Conservation (phyloP, 2,113 vertebrate genomes). For the Cephalopterus ornatus region DNA sequence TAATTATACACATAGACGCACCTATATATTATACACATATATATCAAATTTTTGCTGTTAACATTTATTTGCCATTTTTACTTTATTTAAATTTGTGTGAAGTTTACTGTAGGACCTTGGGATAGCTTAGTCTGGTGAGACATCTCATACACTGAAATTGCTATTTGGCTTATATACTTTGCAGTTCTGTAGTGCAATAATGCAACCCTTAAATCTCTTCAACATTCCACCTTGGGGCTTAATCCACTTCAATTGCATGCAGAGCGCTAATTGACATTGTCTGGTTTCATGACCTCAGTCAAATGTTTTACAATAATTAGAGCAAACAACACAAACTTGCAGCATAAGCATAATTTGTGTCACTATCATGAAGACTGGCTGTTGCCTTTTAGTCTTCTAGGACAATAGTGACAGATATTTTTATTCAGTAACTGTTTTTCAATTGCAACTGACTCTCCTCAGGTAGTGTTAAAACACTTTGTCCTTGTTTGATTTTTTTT, state of each 20-base stretch:
- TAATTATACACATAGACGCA: not conserved
- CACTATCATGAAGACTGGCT: not conserved
- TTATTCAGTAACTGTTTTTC: not conserved
- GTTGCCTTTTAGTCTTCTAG: not conserved
- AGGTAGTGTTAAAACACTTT: not conserved
- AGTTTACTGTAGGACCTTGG: not conserved
- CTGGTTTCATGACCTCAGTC: not conserved
- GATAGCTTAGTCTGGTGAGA: not conserved
- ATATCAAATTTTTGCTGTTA: not conserved
- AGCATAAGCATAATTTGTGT: not conserved
- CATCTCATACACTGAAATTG: not conserved
- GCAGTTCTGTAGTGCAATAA: not conserved
- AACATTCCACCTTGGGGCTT: not conserved
- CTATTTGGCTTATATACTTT: not conserved
- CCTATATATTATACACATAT: not conserved
- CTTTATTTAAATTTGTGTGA: not conserved
- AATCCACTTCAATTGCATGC: not conserved
- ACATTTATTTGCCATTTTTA: not conserved
- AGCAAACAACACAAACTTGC: not conserved
- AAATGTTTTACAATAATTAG: constrained; percentile 21
- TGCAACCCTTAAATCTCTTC: not conserved
- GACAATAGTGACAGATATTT: not conserved
- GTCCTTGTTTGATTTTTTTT: not conserved
- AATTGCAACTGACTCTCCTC: not conserved
- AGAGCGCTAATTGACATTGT: constrained; percentile 7